Base-by-base conservation (phyloP, 2,113 vertebrate species). In the Microcebus lehilahytsara region DNA sequence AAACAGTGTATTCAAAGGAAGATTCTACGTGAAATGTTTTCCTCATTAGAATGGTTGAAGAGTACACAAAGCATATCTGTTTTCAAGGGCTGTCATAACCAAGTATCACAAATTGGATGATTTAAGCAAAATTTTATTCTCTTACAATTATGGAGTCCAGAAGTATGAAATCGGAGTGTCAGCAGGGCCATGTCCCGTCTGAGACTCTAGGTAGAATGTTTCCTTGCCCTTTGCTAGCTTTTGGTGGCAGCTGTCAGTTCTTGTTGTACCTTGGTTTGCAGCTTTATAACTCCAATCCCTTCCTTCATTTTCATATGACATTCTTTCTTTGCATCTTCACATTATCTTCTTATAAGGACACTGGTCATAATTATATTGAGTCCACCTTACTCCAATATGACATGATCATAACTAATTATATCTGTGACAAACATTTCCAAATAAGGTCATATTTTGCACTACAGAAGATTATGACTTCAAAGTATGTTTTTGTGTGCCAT, bases 51-150 rank as follows among this genome's bases (percentile, higher is more conserved):
- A 34, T 12, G 25, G 6, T 13, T 60, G 8, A 67, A 72, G 19
- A 2, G 1, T 53, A 62, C 60, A 66, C 19, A 77, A 30, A 30
- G 27, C 58, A 0, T 64, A 46, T 62, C 62, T 2, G 3, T 87
- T 93, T 91, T 56, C 69, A 64, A 77, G 42, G 16, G 5, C 6
- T 42, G 11, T 60, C 16, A 5, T 87, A 79, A 56, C 34, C 49
- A 91, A 64, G 13, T 32, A 22, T 12, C 20, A 69, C 27, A 93
- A 60, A 71, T 25, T 64, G 32, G 9, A 16, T 87, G 75, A 16
- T 20, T 72, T 96, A 46, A 80, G n/a, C 10, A 78, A 19, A 86
- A 42, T 51, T 71, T 27, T 34, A 91, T 74, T 95, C 19, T 37
- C 0, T 60, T 58, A 23, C 10, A 32, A 13, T 86, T 81, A 51